Conservation (phyloP, 2,797 vertebrate species). For the Chaenodraco wilsoni region DNA sequence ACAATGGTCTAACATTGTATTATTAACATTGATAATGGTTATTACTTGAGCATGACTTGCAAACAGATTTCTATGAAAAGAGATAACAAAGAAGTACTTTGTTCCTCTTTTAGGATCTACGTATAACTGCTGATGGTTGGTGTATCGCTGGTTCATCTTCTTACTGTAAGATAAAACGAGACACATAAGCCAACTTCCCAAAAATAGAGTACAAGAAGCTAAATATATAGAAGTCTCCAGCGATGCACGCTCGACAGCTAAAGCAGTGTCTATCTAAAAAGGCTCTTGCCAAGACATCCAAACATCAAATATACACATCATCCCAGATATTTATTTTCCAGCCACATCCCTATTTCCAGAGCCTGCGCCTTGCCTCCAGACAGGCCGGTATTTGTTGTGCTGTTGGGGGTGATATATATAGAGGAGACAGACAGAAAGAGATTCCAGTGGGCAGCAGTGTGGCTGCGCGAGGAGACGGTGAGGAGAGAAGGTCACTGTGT, state of each 20-base stretch:
- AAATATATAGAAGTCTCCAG: slow-evolving; percentile 61
- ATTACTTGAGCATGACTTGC: slow-evolving; percentile 18
- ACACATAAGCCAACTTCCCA: slow-evolving; percentile 53
- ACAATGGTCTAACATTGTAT: too few relatives aligned
- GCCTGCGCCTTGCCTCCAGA: slow-evolving; percentile 69
- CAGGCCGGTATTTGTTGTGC: slow-evolving; percentile 83
- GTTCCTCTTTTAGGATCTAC: slow-evolving; percentile 17
- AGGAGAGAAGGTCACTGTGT: slow-evolving; percentile 78
- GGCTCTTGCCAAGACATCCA: slow-evolving; percentile 63
- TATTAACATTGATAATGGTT: neutral
- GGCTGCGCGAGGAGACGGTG: slow-evolving; percentile 69
- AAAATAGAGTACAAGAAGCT: slow-evolving; percentile 61
- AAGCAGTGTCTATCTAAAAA: slow-evolving; percentile 69
- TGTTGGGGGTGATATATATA: slow-evolving; percentile 80
- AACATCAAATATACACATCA: slow-evolving; percentile 77
- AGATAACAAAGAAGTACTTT: slow-evolving; percentile 3
- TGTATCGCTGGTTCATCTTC: neutral
- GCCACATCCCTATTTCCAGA: slow-evolving; percentile 80
- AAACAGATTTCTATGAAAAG: slow-evolving; percentile 1
- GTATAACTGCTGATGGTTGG: neutral
- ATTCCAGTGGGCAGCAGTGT: slow-evolving; percentile 79
- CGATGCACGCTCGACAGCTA: slow-evolving; percentile 52
- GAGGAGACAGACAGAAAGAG: slow-evolving; percentile 78
- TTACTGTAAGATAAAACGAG: slow-evolving; percentile 39
- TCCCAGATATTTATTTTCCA: slow-evolving; percentile 76